Percentiles rank a stretch among this genome's conserved stretches.
phyloP scores from a whole-genome alignment of 2,113 vertebrate species.

The Coregonus clupeaformis region DNA sequence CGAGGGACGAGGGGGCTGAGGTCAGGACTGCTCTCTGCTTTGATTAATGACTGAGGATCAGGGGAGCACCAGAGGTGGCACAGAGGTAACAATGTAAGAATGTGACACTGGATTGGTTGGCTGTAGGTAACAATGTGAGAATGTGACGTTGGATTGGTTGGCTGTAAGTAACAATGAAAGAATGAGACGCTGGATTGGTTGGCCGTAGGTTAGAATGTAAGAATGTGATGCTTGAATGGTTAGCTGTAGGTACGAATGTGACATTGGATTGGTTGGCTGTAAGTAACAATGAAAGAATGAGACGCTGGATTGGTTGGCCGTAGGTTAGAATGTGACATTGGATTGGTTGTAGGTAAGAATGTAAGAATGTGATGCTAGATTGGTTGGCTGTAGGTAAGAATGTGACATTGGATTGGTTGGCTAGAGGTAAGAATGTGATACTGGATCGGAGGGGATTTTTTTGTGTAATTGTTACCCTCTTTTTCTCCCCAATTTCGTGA shows the following conservation, averaged over 20 bases:
- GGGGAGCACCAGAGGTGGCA: conserved; percentile 88
- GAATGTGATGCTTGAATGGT: conserved; percentile 84
- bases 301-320: conserved; percentile 78
- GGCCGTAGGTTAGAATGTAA: conserved; percentile 43
- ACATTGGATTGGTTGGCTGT: conserved; percentile 84
- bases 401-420: conserved; percentile 81
- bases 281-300: conserved; percentile 83
- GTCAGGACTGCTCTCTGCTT: conserved; percentile 90
- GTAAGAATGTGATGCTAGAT: conserved; percentile 85
- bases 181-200: conserved; percentile 9
- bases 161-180: conserved; percentile 64
- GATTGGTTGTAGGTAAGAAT: conserved; percentile 89
- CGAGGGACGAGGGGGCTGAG: conserved; percentile 85
- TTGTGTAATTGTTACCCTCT: no score
- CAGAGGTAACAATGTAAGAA: conserved; percentile 90
- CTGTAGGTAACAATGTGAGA: conserved; percentile 83
- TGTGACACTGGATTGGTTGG: conserved; percentile 82
- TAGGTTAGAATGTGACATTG: conserved; percentile 69
- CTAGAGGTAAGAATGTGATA: no score
- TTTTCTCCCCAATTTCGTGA: no score
- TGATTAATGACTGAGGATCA: conserved; percentile 93
- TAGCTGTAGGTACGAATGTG: conserved; percentile 62
- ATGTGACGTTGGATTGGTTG: conserved; percentile 81
- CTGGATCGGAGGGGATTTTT: conserved; percentile 19
- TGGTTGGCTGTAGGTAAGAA: conserved; percentile 66